These are phyloP conservation scores for Stichopus horrens DNA, from an alignment of 53 echinoderm and acorn worm species.

Conservation along the genomic window DNA sequence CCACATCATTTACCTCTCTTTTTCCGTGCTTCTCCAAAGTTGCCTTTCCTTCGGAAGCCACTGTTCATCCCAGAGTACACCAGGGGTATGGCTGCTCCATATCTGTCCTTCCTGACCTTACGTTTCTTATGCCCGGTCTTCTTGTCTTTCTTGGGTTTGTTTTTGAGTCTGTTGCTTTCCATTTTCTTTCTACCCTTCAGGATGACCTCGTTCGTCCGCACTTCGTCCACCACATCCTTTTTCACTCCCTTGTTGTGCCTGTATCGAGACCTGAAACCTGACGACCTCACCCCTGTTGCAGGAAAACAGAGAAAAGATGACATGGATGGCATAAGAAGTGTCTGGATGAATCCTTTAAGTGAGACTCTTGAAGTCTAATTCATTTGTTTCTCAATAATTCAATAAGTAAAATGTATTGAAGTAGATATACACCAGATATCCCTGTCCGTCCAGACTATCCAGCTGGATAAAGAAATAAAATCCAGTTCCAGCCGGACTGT, in stretches of 20 bases:
- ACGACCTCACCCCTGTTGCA: constrained; percentile 34
- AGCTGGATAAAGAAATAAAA: no score
- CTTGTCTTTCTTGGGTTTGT: constrained; percentile 41
- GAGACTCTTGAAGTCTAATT: no score
- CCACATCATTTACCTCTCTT: neutral
- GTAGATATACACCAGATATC: no score
- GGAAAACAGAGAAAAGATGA: neutral
- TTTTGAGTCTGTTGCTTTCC: constrained; percentile 53
- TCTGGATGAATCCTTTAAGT: no score
- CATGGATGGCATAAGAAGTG: neutral
- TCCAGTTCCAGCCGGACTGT: no score
- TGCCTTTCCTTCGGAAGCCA: neutral
- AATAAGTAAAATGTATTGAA: no score
- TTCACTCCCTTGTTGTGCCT: constrained; percentile 34
- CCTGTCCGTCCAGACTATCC: no score
- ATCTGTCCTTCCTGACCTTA: neutral
- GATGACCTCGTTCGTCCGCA: constrained; percentile 67
- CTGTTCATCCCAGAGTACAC: constrained; percentile 16
- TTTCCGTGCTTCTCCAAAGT: constrained; percentile 35
- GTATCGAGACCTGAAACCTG: constrained; percentile 36
- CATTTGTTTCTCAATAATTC: no score
- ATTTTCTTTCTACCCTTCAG: constrained; percentile 74
- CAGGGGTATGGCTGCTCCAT: neutral
- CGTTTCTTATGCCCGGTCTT: neutral
- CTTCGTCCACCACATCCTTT: constrained; percentile 48